Evolutionary conservation across 2,113 vertebrate genomes (phyloP).

Genomic region (Muntiacus reevesi): DNA sequence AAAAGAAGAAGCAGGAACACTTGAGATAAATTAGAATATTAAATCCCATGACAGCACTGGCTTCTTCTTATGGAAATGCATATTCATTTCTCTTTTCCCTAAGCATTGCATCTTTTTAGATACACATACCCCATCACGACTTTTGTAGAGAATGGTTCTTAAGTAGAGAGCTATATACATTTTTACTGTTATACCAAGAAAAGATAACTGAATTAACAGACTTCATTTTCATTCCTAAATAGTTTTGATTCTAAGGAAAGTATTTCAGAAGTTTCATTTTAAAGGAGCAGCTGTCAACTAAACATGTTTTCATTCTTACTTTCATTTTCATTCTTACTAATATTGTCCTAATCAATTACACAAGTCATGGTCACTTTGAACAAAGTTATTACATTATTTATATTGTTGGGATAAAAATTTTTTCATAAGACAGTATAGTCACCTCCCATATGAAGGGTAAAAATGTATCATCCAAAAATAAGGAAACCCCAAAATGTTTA

Average conservation of each 20-base stretch:
- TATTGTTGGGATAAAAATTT: neutral
- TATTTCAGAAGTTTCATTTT: constrained; percentile 3
- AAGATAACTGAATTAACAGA: neutral
- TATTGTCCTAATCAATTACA: neutral
- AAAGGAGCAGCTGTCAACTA: neutral
- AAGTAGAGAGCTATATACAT: neutral
- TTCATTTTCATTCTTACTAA: neutral
- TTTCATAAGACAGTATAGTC: neutral
- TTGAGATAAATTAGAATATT: neutral
- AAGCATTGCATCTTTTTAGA: neutral
- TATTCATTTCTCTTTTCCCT: neutral
- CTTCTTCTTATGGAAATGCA: neutral
- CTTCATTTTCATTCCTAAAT: constrained; percentile 3
- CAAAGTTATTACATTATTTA: neutral
- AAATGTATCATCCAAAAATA: neutral
- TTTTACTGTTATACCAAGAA: constrained; percentile 9
- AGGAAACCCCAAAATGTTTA: neutral
- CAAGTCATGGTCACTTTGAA: neutral
- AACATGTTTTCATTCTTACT: constrained; percentile 19
- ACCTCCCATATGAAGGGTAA: neutral
- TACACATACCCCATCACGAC: neutral
- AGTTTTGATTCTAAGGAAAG: neutral
- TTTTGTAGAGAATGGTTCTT: neutral
- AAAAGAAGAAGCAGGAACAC: neutral
- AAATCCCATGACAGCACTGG: neutral